A percentile compares a stretch with the other conserved stretches of the same genome.
Conservation (phyloP, 2,113 vertebrate species). For the Cavia porcellus region DNA sequence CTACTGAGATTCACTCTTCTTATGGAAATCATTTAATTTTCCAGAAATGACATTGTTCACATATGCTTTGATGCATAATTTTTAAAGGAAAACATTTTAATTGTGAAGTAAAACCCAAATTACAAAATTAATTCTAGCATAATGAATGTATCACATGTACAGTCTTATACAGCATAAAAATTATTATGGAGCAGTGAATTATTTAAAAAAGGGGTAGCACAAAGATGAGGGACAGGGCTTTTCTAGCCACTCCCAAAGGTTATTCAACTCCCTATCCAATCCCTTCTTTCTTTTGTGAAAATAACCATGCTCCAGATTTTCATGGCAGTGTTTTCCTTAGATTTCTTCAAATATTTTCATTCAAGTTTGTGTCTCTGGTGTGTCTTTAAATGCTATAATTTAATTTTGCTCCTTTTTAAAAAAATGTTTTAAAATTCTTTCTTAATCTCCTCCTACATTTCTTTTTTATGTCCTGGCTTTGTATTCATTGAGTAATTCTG, state of each 20-base stretch:
- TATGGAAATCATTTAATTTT: background rate
- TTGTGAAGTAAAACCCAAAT: constrained; percentile 39
- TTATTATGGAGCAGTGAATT: background rate
- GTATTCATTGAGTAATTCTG: background rate
- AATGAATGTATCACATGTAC: background rate
- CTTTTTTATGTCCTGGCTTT: background rate
- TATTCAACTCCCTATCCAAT: background rate
- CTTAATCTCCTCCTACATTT: background rate
- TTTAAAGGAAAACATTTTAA: background rate
- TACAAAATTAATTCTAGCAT: background rate
- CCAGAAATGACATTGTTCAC: background rate
- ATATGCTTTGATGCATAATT: background rate
- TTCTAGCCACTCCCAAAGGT: background rate
- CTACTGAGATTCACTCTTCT: background rate
- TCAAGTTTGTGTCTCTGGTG: background rate
- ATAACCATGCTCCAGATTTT: background rate
- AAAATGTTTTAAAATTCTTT: background rate
- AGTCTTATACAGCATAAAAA: background rate
- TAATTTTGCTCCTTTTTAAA: background rate
- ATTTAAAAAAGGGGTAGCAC: background rate
- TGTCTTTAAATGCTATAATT: background rate
- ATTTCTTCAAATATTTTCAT: constrained; percentile 27
- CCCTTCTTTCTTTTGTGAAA: background rate
- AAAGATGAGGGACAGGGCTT: background rate
- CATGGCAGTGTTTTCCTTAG: background rate